These are phyloP conservation scores for Drosophila orena DNA, from an alignment of 1,140 invertebrate species.

Conservation along the genomic window DNA sequence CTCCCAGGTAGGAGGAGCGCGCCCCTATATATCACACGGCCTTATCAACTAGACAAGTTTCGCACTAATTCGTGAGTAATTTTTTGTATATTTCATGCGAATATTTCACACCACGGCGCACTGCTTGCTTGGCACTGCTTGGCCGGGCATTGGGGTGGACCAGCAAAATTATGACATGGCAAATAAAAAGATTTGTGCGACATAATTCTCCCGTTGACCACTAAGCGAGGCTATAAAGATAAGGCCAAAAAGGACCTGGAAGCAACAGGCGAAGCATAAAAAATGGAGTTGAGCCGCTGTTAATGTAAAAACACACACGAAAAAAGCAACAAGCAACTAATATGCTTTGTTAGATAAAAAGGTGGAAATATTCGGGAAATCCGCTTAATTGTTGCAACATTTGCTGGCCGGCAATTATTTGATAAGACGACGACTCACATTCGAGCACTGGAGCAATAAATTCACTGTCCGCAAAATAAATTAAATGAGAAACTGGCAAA, in stretches of 20 bases:
- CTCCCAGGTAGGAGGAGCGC: slow-evolving; percentile 38
- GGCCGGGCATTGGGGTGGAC: slow-evolving; percentile 3
- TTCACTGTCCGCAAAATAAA: slow-evolving; percentile 74
- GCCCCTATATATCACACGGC: slow-evolving; percentile 53
- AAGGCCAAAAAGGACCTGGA: slow-evolving; percentile 42
- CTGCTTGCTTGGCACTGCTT: slow-evolving; percentile 8
- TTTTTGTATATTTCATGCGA: slow-evolving; percentile 41
- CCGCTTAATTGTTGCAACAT: slow-evolving; percentile 81
- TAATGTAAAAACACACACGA: background rate
- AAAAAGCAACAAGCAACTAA: slow-evolving; percentile 16
- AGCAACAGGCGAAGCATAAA: slow-evolving; percentile 46
- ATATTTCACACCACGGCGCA: slow-evolving; percentile 20
- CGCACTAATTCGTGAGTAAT: slow-evolving; percentile 65
- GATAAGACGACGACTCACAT: slow-evolving; percentile 78
- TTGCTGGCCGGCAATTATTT: slow-evolving; percentile 83
- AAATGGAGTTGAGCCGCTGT: background rate
- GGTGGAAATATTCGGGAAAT: slow-evolving; percentile 53
- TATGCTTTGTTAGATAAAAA: slow-evolving; percentile 6
- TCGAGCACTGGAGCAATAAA: slow-evolving; percentile 63
- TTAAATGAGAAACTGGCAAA: slow-evolving; percentile 72
- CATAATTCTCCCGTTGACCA: slow-evolving; percentile 71
- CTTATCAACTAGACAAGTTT: slow-evolving; percentile 73
- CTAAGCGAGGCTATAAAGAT: slow-evolving; percentile 84
- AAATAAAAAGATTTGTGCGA: slow-evolving; percentile 23
- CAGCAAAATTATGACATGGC: slow-evolving; percentile 17